Percentiles rank a stretch among this genome's conserved stretches.
These are phyloP conservation scores for Sebastes miniatus DNA, from an alignment of 2,797 vertebrate genomes.

Conservation along the genomic window DNA sequence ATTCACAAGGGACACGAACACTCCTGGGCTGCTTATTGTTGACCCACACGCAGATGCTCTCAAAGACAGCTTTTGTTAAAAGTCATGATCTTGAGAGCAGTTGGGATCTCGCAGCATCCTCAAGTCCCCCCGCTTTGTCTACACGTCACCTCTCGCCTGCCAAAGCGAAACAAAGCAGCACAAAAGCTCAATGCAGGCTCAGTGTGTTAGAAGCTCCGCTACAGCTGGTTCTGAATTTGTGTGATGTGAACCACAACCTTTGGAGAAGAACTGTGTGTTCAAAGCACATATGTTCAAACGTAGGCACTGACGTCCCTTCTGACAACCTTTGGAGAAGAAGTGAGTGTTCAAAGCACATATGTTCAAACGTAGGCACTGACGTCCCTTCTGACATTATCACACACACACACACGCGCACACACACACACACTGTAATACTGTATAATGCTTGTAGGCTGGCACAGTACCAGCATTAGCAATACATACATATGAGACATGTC, in stretches of 20 bases:
- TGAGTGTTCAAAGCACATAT: neutral
- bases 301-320: neutral
- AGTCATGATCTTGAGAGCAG: conserved; percentile 6
- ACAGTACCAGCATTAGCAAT: conserved; percentile 2
- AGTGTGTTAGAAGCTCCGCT: neutral
- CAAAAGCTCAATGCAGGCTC: conserved; percentile 8
- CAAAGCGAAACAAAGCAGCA: conserved; percentile 26
- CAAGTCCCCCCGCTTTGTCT: conserved; percentile 45
- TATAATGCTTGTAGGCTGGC: neutral
- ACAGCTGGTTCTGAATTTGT: neutral
- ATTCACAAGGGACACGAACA: too few species aligned
- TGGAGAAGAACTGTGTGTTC: neutral
- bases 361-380: neutral
- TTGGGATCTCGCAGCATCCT: conserved; percentile 26
- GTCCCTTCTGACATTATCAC: neutral
- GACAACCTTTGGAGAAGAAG: neutral
- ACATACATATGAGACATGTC: conserved; percentile 18
- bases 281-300: neutral
- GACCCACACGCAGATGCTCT: conserved; percentile 37
- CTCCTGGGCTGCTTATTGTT: conserved; percentile 32
- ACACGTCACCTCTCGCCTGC: conserved; percentile 16
- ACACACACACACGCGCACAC: neutral
- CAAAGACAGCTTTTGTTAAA: conserved; percentile 47
- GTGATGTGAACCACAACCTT: conserved; percentile 2
- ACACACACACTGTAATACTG: neutral